Evolutionary conservation across 1,140 invertebrate genomes (phyloP).

Genomic region (Achatina immaculata): DNA sequence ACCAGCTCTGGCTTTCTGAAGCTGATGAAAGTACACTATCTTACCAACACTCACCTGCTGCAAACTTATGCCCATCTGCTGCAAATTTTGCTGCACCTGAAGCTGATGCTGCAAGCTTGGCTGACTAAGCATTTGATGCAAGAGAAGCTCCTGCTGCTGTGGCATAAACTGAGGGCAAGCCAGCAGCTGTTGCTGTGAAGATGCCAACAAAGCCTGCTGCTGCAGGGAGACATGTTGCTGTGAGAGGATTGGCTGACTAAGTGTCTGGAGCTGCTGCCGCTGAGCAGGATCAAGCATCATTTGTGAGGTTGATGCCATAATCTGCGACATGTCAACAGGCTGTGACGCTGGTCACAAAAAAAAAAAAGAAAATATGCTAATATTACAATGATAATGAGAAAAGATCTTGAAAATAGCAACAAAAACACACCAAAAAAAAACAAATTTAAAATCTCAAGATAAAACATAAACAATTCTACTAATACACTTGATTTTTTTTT

Average conservation of each 20-base stretch:
- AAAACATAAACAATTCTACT: too few species aligned
- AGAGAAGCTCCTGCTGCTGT: conserved; percentile 71
- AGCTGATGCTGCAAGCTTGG: conserved; percentile 47
- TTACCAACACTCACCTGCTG: background rate
- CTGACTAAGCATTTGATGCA: conserved; percentile 66
- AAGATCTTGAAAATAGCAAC: background rate
- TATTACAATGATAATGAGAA: too few species aligned
- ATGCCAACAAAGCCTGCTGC: conserved; percentile 57
- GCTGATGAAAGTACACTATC: too few species aligned
- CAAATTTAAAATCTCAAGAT: too few species aligned
- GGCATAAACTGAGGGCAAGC: conserved; percentile 52
- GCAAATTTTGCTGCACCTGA: conserved; percentile 43
- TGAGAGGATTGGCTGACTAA: conserved; percentile 46
- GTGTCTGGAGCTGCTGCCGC: conserved; percentile 34
- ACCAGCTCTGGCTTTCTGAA: too few species aligned
- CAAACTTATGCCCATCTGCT: conserved; percentile 30
- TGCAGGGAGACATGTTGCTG: conserved; percentile 46
- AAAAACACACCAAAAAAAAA: background rate
- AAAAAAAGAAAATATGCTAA: too few species aligned
- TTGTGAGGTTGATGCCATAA: conserved; percentile 31
- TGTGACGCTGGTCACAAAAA: conserved; percentile 37
- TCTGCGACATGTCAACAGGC: conserved; percentile 33
- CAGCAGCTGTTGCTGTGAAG: conserved; percentile 52
- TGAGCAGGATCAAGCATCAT: conserved; percentile 25
- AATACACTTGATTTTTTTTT: too few species aligned